phyloP scores from a whole-genome alignment of 1,140 invertebrate genomes.

The Pseudomyrmex concolor region DNA sequence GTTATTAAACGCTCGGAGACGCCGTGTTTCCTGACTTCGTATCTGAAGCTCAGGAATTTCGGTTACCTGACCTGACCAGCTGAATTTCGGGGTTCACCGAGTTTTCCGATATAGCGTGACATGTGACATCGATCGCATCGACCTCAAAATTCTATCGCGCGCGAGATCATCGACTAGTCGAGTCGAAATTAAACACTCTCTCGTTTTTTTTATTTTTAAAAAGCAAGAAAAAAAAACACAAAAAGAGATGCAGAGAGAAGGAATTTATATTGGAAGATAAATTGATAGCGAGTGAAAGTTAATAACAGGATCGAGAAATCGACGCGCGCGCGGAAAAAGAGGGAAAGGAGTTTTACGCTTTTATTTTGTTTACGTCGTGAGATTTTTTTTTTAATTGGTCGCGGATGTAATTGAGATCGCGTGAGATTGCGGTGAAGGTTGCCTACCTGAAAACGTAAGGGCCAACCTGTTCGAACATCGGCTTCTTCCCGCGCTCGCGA shows the following conservation, averaged over 20 bases:
- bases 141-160: neutral
- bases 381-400: neutral
- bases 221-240: too few relatives aligned
- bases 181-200: neutral
- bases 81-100: too few relatives aligned
- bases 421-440: neutral
- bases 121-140: neutral
- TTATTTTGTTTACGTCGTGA: neutral
- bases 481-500: constrained; percentile 80
- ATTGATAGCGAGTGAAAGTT: neutral
- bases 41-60: too few relatives aligned
- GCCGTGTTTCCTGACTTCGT: too few relatives aligned
- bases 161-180: neutral
- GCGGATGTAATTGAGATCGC: neutral
- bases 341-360: too few relatives aligned
- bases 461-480: constrained; percentile 87
- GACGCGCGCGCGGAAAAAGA: neutral
- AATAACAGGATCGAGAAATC: neutral
- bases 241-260: too few relatives aligned
- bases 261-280: too few relatives aligned
- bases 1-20: too few relatives aligned
- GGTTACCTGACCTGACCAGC: too few relatives aligned
- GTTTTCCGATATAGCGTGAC: neutral
- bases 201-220: too few relatives aligned
- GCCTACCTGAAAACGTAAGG: constrained; percentile 89